Base-by-base conservation (phyloP, 2,888 invertebrate species). In the Camponotus fellah region DNA sequence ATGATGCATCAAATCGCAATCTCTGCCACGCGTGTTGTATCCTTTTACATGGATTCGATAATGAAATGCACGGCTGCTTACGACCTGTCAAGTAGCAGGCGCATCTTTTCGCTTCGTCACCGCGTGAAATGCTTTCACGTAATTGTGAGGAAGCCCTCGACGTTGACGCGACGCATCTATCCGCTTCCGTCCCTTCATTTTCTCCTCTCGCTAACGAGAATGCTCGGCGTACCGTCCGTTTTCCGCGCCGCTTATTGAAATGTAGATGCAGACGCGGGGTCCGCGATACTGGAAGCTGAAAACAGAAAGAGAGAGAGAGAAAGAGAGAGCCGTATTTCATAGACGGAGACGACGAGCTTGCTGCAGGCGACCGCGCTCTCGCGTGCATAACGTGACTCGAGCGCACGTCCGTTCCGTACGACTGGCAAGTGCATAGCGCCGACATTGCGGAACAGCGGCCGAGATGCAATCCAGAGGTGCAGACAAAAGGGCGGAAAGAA, bases 401-500 rank as follows among this genome's bases (percentile, higher is more conserved):
- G 66, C 76, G 49, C 34, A 32, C 77, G 80, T 66, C 58, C 64
- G 46, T 53, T 53, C 53, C n/a, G 53, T 53, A 53, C 6, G n/a
- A 53, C 53, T 53, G 53, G 53, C 53, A 53, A 53, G 53, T 53
- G 53, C 53, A 53, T 86, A 17, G 62, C 46, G n/a, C 43, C n/a
- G 32, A 76, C 76, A 76, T 76, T 26, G 46, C 34, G 75, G 56
- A 53, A 40, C 56, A 46, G 75, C 37, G 69, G 21, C 58, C 43
- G 58, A 49, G 71, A 81, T 69, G 49, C 79, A 69, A 71, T 74
- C 72, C 40, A 60, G 71, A 53, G 65, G 76, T 81, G 87, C 82
- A 87, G 91, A 91, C 91, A 92, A 92, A 91, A 90, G 89, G 74
- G 83, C 90, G 91, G 91, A 91, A 91, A 91, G 90, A 92, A 92